These are phyloP conservation scores for Aelia acuminata DNA, from an alignment of 2,888 invertebrate species.

Conservation along the genomic window DNA sequence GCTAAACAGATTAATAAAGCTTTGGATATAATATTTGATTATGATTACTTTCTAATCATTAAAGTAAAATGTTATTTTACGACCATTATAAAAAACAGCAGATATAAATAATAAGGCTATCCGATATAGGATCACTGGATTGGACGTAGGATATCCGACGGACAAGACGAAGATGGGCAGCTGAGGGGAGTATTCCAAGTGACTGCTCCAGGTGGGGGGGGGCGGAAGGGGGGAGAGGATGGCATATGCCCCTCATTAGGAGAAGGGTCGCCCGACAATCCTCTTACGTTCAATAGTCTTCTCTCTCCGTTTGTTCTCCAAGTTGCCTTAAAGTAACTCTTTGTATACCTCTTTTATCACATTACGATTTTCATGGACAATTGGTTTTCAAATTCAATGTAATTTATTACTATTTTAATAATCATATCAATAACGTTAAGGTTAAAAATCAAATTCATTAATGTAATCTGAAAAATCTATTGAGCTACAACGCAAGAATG, in stretches of 20 bases:
- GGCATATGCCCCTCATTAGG: constrained; percentile 51
- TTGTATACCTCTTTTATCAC: not conserved
- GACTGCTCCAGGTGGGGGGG: not conserved
- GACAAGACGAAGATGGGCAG: not conserved
- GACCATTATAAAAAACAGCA: too few species aligned
- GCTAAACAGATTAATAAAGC: too few species aligned
- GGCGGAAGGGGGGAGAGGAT: not conserved
- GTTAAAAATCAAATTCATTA: too few species aligned
- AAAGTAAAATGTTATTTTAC: too few species aligned
- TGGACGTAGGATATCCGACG: not conserved
- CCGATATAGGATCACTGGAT: not conserved
- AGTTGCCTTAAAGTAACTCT: not conserved
- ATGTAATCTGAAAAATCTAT: too few species aligned
- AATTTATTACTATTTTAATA: too few species aligned
- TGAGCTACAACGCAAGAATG: too few species aligned
- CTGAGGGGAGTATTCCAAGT: constrained; percentile 34
- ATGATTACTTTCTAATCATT: too few species aligned
- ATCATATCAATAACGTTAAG: too few species aligned
- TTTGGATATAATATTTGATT: too few species aligned
- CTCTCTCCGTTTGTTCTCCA: constrained; percentile 16
- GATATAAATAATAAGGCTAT: not conserved
- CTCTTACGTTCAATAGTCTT: constrained; percentile 40
- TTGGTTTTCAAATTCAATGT: not conserved
- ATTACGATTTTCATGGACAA: not conserved
- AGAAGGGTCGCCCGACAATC: constrained; percentile 32